A percentile compares a stretch with the other conserved stretches of the same genome.
Evolutionary conservation across 2,888 invertebrate species (phyloP).

Genomic region (Phorcus lineatus): DNA sequence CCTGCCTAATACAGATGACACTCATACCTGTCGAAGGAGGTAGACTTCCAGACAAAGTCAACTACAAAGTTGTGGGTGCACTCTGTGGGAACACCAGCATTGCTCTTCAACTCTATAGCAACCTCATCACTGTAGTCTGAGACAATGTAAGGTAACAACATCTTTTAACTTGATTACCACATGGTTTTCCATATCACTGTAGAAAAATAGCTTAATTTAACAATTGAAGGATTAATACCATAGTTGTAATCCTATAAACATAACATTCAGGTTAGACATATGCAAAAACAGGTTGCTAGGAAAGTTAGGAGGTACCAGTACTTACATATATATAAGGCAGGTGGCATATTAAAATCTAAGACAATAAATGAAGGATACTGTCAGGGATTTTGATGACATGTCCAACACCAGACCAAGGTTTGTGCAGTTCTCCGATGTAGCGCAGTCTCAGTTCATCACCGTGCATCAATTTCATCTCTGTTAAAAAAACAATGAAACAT

Average conservation of each 20-base stretch:
- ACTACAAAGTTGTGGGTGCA: slow-evolving; percentile 97
- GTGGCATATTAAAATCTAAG: background rate
- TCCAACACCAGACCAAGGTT: slow-evolving; percentile 97
- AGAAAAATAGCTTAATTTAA: background rate
- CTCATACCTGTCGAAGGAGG: slow-evolving; percentile 92
- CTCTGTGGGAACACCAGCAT: slow-evolving; percentile 93
- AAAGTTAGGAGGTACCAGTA: background rate
- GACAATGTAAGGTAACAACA: too few species aligned
- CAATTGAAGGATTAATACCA: too few species aligned
- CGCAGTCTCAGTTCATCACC: slow-evolving; percentile 96
- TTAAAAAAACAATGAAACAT: slow-evolving; percentile 27
- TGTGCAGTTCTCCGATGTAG: slow-evolving; percentile 92
- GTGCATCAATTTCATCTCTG: slow-evolving; percentile 98
- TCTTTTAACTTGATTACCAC: background rate
- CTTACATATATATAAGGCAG: background rate
- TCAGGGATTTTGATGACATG: slow-evolving; percentile 89
- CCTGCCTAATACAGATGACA: background rate
- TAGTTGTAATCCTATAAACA: too few species aligned
- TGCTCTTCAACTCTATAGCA: slow-evolving; percentile 95
- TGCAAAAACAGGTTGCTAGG: background rate
- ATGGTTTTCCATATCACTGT: background rate
- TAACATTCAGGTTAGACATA: background rate
- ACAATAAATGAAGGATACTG: slow-evolving; percentile 72
- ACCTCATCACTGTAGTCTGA: slow-evolving; percentile 96
- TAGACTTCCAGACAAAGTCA: slow-evolving; percentile 99